A percentile compares a stretch with the other conserved stretches of the same genome.
Conservation (phyloP, 1,140 invertebrate genomes). For the Psix sp. region DNA sequence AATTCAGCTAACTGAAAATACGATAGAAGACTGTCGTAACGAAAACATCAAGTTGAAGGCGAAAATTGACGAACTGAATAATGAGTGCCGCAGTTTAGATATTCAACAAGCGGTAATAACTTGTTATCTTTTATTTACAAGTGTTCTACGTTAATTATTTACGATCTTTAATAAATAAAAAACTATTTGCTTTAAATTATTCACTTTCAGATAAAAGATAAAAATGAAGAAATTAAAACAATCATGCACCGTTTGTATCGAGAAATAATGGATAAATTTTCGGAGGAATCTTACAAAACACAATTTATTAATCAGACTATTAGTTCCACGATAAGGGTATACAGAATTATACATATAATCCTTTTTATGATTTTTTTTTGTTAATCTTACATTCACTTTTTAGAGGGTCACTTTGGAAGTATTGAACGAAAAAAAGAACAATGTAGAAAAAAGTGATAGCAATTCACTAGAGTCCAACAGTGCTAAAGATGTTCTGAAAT, state of each 20-base stretch:
- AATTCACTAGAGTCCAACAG: not conserved
- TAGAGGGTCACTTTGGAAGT: conserved; percentile 67
- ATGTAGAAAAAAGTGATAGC: conserved; percentile 28
- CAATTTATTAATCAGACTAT: conserved; percentile 65
- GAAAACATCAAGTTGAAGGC: conserved; percentile 56
- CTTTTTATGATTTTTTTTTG: conserved; percentile 5
- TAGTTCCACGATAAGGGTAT: conserved; percentile 65
- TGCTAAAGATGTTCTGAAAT: conserved; percentile 2
- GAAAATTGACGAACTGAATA: conserved; percentile 50
- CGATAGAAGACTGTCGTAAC: conserved; percentile 24
- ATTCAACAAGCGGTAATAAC: conserved; percentile 22
- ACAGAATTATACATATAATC: not conserved
- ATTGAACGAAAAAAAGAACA: conserved; percentile 50
- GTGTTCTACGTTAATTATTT: no score
- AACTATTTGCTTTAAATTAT: conserved; percentile 1
- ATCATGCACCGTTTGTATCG: conserved; percentile 69
- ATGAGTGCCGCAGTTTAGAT: conserved; percentile 26
- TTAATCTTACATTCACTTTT: conserved; percentile 16
- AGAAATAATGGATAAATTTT: conserved; percentile 62
- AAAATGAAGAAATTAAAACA: conserved; percentile 65
- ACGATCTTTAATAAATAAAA: no score
- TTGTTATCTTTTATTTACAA: no score
- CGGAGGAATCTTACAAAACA: conserved; percentile 61
- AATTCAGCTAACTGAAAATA: conserved; percentile 12
- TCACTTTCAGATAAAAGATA: conserved; percentile 54